These are phyloP conservation scores for Columba janthina DNA, from an alignment of 2,113 vertebrate genomes.

Conservation along the genomic window DNA sequence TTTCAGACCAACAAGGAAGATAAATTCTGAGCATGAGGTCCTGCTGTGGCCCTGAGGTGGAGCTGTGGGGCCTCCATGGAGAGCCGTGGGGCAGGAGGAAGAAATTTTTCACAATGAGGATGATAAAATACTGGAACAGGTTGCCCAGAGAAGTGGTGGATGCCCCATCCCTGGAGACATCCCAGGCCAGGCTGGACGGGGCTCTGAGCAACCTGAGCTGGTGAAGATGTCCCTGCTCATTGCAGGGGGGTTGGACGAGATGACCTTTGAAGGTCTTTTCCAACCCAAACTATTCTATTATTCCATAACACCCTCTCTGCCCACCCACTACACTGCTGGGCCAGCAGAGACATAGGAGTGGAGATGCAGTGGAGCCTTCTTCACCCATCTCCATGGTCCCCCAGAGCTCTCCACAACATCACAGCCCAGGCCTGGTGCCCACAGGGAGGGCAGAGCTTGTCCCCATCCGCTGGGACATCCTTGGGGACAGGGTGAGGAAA, in stretches of 20 bases:
- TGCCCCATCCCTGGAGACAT: too few relatives aligned
- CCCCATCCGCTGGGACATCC: background rate
- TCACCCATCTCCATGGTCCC: accelerated
- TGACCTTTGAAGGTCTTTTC: too few relatives aligned
- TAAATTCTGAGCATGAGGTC: background rate
- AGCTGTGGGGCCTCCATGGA: background rate
- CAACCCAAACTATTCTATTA: too few relatives aligned
- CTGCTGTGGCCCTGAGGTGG: background rate
- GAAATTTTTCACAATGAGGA: too few relatives aligned
- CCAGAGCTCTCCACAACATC: background rate
- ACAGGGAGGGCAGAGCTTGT: background rate
- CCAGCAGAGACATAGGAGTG: accelerated
- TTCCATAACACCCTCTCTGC: background rate
- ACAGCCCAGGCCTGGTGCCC: accelerated
- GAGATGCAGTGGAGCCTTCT: accelerated
- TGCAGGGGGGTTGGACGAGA: too few relatives aligned
- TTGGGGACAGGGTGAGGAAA: background rate
- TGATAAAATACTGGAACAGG: too few relatives aligned
- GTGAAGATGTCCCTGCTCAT: too few relatives aligned
- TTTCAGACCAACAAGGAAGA: background rate
- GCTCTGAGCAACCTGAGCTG: too few relatives aligned
- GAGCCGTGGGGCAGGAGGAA: background rate
- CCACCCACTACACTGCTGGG: background rate
- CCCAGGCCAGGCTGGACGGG: too few relatives aligned
- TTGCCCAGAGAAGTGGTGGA: too few relatives aligned